phyloP scores from a whole-genome alignment of 2,888 invertebrate genomes.

The Pristionchus arcanus region DNA sequence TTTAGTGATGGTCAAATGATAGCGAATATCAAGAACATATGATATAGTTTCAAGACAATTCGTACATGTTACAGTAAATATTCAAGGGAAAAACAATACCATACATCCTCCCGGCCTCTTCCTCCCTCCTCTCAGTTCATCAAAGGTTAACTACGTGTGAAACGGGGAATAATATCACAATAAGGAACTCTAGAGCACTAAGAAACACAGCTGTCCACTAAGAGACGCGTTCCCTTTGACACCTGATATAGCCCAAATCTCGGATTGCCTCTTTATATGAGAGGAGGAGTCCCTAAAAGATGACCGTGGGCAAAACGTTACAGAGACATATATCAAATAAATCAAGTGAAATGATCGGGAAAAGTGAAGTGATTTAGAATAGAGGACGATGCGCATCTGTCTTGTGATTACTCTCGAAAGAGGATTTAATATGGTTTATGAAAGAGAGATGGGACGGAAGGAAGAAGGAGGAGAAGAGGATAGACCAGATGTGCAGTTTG shows the following conservation, averaged over 20 bases:
- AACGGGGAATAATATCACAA: no score
- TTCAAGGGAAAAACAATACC: background rate
- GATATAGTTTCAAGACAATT: background rate
- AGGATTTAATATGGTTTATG: slow-evolving; percentile 44
- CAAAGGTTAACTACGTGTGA: no score
- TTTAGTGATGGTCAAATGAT: slow-evolving; percentile 41
- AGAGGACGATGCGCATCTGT: background rate
- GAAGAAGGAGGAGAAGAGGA: background rate
- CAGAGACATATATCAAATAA: background rate
- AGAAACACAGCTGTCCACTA: background rate
- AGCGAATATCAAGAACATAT: background rate
- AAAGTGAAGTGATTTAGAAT: background rate
- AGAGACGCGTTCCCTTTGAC: background rate
- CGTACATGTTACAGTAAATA: no score
- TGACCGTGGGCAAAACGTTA: background rate
- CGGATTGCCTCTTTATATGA: background rate
- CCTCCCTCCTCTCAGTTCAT: no score
- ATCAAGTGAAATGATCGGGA: background rate
- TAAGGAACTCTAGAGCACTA: no score
- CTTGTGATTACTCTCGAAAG: background rate
- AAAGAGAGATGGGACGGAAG: slow-evolving; percentile 30
- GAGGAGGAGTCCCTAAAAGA: background rate
- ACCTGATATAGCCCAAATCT: background rate
- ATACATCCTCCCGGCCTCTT: no score
- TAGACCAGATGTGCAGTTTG: slow-evolving; percentile 22